Percentiles rank a stretch among this genome's conserved stretches.
phyloP scores from a whole-genome alignment of 2,113 vertebrate genomes.

The Rousettus leschenaultii region DNA sequence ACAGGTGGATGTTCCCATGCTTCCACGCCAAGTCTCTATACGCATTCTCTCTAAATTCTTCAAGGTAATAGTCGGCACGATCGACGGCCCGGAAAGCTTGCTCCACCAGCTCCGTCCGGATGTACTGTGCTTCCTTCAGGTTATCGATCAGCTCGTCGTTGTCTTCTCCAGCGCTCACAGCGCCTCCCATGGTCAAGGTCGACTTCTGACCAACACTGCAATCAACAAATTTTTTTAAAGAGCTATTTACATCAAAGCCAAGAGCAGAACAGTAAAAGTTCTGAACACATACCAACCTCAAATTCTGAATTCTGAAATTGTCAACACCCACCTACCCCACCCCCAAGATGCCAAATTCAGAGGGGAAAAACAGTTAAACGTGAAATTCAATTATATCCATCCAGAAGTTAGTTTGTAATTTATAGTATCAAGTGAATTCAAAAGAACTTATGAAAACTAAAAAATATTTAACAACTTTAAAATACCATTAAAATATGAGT shows the following conservation, averaged over 20 bases:
- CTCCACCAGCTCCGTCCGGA: slow-evolving; percentile 94
- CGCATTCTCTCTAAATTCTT: slow-evolving; percentile 95
- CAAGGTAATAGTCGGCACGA: slow-evolving; percentile 96
- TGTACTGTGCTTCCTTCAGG: slow-evolving; percentile 96
- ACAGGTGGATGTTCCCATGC: slow-evolving; percentile 97
- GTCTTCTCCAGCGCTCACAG: slow-evolving; percentile 97
- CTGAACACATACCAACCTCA: background rate
- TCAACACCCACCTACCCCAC: background rate
- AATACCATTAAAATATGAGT: background rate
- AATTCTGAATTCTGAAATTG: slow-evolving; percentile 23
- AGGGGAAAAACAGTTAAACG: background rate
- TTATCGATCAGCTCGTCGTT: slow-evolving; percentile 98
- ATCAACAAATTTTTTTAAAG: background rate
- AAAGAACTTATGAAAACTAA: background rate
- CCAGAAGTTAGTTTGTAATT: background rate
- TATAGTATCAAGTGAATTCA: background rate
- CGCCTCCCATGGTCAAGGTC: slow-evolving; percentile 91
- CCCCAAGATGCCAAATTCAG: background rate
- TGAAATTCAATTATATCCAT: background rate
- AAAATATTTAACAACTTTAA: background rate
- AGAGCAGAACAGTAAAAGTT: background rate
- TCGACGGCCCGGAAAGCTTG: slow-evolving; percentile 95
- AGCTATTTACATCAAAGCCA: background rate
- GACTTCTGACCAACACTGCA: background rate
- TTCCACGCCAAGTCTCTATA: slow-evolving; percentile 98